phyloP scores from a whole-genome alignment of 2,113 vertebrate species.

The Oryzias melastigma region DNA sequence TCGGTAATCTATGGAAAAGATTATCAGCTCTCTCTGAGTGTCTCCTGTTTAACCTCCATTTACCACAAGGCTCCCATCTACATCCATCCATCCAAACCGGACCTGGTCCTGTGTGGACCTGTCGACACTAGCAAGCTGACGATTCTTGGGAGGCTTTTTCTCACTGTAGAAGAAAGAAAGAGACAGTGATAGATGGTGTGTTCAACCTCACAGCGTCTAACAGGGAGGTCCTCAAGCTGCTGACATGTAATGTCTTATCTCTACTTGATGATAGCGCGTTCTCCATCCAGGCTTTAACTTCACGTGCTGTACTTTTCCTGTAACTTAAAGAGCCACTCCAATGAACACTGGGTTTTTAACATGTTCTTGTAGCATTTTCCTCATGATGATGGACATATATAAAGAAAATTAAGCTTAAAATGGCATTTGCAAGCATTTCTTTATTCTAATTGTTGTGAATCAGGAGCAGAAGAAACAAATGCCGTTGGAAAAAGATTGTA shows the following conservation, averaged over 20 bases:
- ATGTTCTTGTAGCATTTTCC: too few relatives aligned
- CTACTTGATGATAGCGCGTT: not conserved
- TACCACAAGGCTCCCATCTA: slow-evolving; percentile 7
- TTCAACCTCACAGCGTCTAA: slow-evolving; percentile 11
- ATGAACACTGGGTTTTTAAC: too few relatives aligned
- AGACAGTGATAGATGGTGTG: slow-evolving; percentile 29
- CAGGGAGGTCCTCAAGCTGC: not conserved
- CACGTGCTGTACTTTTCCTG: not conserved
- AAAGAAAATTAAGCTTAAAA: too few relatives aligned
- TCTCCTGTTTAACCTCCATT: not conserved
- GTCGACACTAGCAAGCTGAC: slow-evolving; percentile 35
- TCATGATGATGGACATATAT: too few relatives aligned
- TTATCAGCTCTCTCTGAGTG: too few relatives aligned
- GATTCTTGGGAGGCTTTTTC: slow-evolving; percentile 20
- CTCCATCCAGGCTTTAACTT: not conserved
- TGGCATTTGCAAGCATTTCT: too few relatives aligned
- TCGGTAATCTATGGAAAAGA: too few relatives aligned
- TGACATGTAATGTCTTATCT: not conserved
- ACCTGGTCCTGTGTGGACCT: slow-evolving; percentile 37
- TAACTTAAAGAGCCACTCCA: not conserved
- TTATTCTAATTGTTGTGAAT: too few relatives aligned
- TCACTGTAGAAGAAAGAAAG: not conserved
- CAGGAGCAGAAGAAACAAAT: too few relatives aligned
- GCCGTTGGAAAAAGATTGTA: too few relatives aligned
- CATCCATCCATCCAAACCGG: slow-evolving; percentile 37